These are phyloP conservation scores for Endotricha flammealis DNA, from an alignment of 2,888 invertebrate species.

Conservation along the genomic window DNA sequence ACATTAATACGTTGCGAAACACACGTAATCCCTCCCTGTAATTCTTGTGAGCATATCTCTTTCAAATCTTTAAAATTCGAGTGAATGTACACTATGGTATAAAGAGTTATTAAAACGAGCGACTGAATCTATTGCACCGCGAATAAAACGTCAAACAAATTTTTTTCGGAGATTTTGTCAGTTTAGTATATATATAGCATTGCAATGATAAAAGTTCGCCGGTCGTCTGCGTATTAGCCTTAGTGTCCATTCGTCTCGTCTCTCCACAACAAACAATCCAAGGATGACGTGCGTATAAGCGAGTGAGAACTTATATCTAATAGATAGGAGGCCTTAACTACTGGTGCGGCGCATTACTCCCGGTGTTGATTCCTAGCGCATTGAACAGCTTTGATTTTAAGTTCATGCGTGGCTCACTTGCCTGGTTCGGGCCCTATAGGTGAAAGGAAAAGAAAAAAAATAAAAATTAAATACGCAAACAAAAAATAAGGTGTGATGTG, in stretches of 20 bases:
- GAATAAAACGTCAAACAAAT: too few relatives aligned
- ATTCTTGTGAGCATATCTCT: constrained; percentile 6
- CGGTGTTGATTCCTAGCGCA: constrained; percentile 88
- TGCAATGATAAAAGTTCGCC: too few relatives aligned
- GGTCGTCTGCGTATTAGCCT: too few relatives aligned
- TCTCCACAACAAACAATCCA: constrained; percentile 17
- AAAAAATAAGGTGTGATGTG: constrained; percentile 30
- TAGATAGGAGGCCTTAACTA: constrained; percentile 45
- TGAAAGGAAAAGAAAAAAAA: constrained; percentile 53
- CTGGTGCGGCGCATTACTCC: constrained; percentile 67
- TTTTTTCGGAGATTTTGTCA: too few relatives aligned
- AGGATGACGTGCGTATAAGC: constrained; percentile 33
- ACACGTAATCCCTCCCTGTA: constrained; percentile 39
- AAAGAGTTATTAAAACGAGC: too few relatives aligned
- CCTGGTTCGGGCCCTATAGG: constrained; percentile 81
- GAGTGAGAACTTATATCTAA: constrained; percentile 35
- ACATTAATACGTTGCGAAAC: constrained; percentile 44
- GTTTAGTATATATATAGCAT: too few relatives aligned
- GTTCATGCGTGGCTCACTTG: constrained; percentile 85
- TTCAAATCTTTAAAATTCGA: neutral
- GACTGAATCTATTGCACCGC: too few relatives aligned
- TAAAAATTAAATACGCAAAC: constrained; percentile 41
- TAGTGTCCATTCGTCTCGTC: too few relatives aligned
- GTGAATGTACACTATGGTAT: constrained; percentile 3
- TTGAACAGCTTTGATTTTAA: constrained; percentile 92